A percentile compares a stretch with the other conserved stretches of the same genome.
phyloP scores from a whole-genome alignment of 2,797 vertebrate species.

The Helostoma temminkii region DNA sequence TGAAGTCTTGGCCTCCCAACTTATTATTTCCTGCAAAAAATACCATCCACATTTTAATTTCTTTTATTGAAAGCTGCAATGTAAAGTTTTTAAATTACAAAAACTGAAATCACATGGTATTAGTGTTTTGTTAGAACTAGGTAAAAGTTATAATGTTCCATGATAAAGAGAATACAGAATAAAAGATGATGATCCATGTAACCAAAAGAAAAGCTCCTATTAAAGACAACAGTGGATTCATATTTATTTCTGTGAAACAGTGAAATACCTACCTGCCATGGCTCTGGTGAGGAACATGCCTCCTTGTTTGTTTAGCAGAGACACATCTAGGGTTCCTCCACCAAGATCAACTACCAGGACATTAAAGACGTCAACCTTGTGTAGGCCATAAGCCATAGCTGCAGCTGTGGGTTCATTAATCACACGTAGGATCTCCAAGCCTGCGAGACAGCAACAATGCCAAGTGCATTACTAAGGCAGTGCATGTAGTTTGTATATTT shows the following conservation, averaged over 20 bases:
- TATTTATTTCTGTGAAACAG: background rate
- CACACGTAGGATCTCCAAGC: slow-evolving; percentile 91
- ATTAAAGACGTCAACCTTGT: slow-evolving; percentile 94
- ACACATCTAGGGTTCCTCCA: slow-evolving; percentile 97
- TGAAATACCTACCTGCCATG: slow-evolving; percentile 90
- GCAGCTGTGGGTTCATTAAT: slow-evolving; percentile 98
- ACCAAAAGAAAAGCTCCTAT: background rate
- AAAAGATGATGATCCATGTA: no score
- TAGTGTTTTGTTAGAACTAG: background rate
- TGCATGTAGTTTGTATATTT: background rate
- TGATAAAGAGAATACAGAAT: no score
- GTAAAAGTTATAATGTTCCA: background rate
- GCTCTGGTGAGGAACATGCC: slow-evolving; percentile 98
- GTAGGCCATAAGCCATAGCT: slow-evolving; percentile 98
- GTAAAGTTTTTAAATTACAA: background rate
- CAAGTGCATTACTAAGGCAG: background rate
- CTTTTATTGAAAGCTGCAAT: background rate
- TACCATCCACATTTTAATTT: background rate
- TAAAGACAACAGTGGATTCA: background rate
- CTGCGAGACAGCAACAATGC: slow-evolving; percentile 70
- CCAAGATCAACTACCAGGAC: slow-evolving; percentile 98
- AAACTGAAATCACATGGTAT: background rate
- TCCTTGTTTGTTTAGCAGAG: slow-evolving; percentile 96
- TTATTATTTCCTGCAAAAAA: slow-evolving; percentile 90
- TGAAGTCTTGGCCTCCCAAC: slow-evolving; percentile 98